Evolutionary conservation across 2,113 vertebrate species (phyloP), one percentile per base, ranked within the genome.

Genomic region (Ancistrus triradiatus): DNA sequence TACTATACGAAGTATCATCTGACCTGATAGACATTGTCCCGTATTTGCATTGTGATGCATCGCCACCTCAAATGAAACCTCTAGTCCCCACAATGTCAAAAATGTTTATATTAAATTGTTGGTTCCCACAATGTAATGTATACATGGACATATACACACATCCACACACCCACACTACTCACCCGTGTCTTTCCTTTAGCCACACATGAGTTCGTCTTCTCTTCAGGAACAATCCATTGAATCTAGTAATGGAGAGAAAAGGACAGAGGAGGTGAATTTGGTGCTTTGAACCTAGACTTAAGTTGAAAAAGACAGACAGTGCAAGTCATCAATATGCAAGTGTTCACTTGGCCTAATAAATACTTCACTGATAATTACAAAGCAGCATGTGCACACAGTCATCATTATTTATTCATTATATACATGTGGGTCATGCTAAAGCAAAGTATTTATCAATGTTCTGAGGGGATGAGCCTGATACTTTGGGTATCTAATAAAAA

Each of bases 151-250:
- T 35, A 31, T 35, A 47, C 9, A 55, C 4, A 31, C n/a, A 66
- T 7, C 17, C 10, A 37, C 21, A 63, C 6, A 46, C n/a, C 63
- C 33, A 59, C 19, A 27, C 15, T 8, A 43, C 83, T 84, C 59
- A 91, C 92, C 90, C 92, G 84, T 1, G 84, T 89, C 72, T 93
- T 93, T 70, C 92, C 92, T 63, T 94, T 94, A 7, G 71, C 80
- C 57, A 80, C 85, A 69, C 92, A 94, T 17, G 84, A 88, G 15
- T 24, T 78, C 74, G 78, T 87, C 65, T 85, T 88, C 14, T 84
- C 80, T 19, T 88, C 82, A 0, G 90, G 84, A 17, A 91, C 90
- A n/a, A 77, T 79, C 92, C 92, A 94, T 38, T 77, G 55, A 63
- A 93, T 91, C 92, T 94, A 72, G 44, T 80, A 55, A 74, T 74